Base-by-base conservation (phyloP, 2,113 vertebrate genomes). In the Lepus timidus region DNA sequence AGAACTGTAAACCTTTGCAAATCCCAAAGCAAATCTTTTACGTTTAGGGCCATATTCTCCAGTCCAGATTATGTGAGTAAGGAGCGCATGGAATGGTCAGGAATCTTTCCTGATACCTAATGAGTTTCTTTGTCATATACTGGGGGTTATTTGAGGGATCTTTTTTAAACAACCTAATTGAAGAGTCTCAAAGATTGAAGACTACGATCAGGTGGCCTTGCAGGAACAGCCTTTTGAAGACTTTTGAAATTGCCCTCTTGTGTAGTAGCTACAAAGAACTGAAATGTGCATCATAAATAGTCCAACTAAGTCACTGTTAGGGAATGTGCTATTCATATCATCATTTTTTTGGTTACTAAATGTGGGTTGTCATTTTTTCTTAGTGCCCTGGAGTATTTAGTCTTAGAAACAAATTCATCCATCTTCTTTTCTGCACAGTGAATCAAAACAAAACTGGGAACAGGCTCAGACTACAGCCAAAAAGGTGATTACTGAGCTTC, bases 311-410 rank as follows among this genome's bases (percentile, higher is more conserved):
- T 93, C 4, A 88, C 73, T 90, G 33, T 84, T 39, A 84, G 55
- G 93, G 76, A 96, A 94, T 14, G 58, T 64, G 92, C 87, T 89
- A 22, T 73, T 93, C 67, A 12, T 1, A 0, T 97, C 95, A 86
- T 94, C 94, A 89, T 68, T 96, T 96, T 97, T 97, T 97, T 97
- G 97, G 97, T 98, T 97, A 98, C 96, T 91, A 81, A 95, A 95
- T 92, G 96, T 78, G 78, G 91, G 93, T 88, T 95, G 67, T 95
- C 89, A 70, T 68, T 96, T 90, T 89, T 95, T 55, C 0, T 97
- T 91, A 71, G 31, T 31, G 58, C 87, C 85, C 79, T 94, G 0
- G 95, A 95, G 71, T 97, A 71, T 95, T 17, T 86, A 74, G 64
- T 55, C 87, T 96, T 94, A 96, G 74, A 95, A 9, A 23, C 23